Evolutionary conservation across 2,113 vertebrate genomes (phyloP).

Genomic region (Gobiocypris rarus): DNA sequence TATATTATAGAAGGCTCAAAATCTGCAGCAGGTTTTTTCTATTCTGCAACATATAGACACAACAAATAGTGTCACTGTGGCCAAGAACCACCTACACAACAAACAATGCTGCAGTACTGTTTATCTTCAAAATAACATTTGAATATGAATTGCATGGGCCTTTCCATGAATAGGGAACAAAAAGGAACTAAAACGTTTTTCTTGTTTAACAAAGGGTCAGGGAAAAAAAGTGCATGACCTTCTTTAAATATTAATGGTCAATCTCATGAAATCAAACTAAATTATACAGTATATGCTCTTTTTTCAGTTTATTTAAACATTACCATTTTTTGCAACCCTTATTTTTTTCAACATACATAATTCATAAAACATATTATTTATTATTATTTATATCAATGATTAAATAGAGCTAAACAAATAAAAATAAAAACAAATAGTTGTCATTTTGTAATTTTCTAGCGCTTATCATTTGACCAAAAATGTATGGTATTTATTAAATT

Average conservation of each 20-base stretch:
- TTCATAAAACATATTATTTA: too few species aligned
- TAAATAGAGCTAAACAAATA: too few species aligned
- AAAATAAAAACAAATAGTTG: too few species aligned
- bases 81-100: constrained; percentile 25
- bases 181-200: neutral
- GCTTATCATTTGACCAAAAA: too few species aligned
- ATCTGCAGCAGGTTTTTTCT: neutral
- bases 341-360: too few species aligned
- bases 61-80: constrained; percentile 12
- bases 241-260: neutral
- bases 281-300: too few species aligned
- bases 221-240: neutral
- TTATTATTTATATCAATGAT: too few species aligned
- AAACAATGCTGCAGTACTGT: neutral
- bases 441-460: too few species aligned
- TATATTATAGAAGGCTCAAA: neutral
- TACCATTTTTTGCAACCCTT: too few species aligned
- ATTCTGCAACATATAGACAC: constrained; percentile 7
- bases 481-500: too few species aligned
- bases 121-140: neutral
- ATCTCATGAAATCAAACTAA: neutral
- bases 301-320: too few species aligned
- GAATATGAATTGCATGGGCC: neutral
- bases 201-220: neutral
- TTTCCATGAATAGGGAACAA: neutral